A percentile compares a stretch with the other conserved stretches of the same genome.
Conservation (phyloP, 1,140 invertebrate species). For the Pogonomyrmex barbatus region DNA sequence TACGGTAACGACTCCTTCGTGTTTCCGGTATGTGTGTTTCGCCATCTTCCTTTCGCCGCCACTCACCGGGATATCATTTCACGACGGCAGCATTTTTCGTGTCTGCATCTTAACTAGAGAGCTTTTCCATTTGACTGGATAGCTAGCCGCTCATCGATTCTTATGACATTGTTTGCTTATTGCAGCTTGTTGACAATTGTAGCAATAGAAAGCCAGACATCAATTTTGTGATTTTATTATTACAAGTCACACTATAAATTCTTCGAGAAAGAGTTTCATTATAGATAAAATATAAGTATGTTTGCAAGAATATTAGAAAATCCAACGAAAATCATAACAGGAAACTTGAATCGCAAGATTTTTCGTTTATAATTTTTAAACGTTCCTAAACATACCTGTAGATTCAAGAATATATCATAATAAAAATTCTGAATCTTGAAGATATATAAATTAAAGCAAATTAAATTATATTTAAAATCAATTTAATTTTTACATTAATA, state of each 20-base stretch:
- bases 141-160: conserved; percentile 8
- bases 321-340: background rate
- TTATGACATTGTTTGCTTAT: background rate
- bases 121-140: conserved; percentile 29
- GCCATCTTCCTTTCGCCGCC: conserved; percentile 59
- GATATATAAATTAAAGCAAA: conserved; percentile 1
- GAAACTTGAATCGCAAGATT: background rate
- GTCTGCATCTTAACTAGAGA: conserved; percentile 37
- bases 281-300: background rate
- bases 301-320: background rate
- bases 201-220: background rate
- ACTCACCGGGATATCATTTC: conserved; percentile 25
- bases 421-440: conserved; percentile 7
- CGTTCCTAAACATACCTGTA: no score
- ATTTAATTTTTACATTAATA: background rate
- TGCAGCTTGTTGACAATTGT: conserved; percentile 9
- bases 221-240: background rate
- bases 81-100: conserved; percentile 17
- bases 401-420: conserved; percentile 44
- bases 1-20: conserved; percentile 74
- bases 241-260: background rate
- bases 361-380: conserved; percentile 8
- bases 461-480: background rate
- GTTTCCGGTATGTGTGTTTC: conserved; percentile 72
- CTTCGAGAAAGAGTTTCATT: background rate